phyloP scores from a whole-genome alignment of 2,797 vertebrate genomes.

The Spinus pinus region DNA sequence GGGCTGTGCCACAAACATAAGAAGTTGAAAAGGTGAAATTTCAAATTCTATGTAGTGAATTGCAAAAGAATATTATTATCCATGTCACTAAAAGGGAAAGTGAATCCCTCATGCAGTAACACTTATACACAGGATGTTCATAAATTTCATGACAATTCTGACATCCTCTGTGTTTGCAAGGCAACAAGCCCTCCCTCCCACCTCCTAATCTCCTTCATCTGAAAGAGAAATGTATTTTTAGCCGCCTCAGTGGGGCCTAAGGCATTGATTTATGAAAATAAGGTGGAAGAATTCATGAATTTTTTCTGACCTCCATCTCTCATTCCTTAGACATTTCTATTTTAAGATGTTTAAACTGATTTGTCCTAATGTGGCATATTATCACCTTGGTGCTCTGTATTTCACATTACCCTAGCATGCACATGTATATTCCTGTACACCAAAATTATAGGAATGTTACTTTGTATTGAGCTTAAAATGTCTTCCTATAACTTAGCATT shows the following conservation, averaged over 20 bases:
- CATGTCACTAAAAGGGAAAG: conserved; percentile 27
- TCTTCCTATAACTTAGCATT: conserved; percentile 19
- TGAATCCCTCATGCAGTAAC: not conserved
- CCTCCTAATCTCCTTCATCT: conserved; percentile 75
- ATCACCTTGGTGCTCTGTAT: conserved; percentile 67
- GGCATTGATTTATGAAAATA: conserved; percentile 80
- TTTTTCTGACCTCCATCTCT: conserved; percentile 75
- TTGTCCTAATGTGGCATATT: conserved; percentile 71
- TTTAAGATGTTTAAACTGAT: conserved; percentile 76
- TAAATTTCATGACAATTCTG: conserved; percentile 48
- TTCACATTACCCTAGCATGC: not conserved
- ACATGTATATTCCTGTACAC: not conserved
- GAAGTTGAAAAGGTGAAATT: conserved; percentile 36
- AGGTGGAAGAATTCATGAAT: conserved; percentile 75
- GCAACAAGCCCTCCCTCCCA: conserved; percentile 61
- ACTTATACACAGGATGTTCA: not conserved
- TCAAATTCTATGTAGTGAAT: not conserved
- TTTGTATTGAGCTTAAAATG: not conserved
- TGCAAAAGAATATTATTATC: conserved; percentile 40
- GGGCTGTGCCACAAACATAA: not conserved
- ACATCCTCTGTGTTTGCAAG: conserved; percentile 40
- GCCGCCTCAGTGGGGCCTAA: conserved; percentile 65
- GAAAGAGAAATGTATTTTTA: conserved; percentile 80
- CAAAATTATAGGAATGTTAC: conserved; percentile 29
- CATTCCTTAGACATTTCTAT: conserved; percentile 75